phyloP scores from a whole-genome alignment of 2,888 invertebrate genomes.

The Synergus japonicus region DNA sequence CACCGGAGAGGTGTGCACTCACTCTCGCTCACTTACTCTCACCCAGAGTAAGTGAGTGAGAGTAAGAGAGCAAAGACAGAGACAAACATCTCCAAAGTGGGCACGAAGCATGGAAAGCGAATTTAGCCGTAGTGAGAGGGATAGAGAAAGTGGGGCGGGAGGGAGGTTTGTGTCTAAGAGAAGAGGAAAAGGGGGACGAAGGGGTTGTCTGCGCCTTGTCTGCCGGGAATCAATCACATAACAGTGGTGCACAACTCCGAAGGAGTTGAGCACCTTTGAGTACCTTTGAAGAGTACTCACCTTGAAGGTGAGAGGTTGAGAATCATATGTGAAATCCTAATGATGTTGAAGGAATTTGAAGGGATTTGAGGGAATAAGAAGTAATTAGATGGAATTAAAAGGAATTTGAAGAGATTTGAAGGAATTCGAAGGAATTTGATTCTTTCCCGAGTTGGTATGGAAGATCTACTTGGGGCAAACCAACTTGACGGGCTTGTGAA shows the following conservation, averaged over 20 bases:
- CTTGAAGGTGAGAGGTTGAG: not conserved
- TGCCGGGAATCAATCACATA: conserved; percentile 73
- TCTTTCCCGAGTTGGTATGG: not conserved
- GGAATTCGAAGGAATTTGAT: too few species aligned
- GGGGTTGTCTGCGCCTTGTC: conserved; percentile 75
- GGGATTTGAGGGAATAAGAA: too few species aligned
- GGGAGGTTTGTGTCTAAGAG: conserved; percentile 40
- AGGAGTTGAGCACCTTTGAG: conserved; percentile 1
- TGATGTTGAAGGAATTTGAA: too few species aligned
- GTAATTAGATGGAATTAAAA: too few species aligned
- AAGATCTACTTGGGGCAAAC: not conserved
- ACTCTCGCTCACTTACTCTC: too few species aligned
- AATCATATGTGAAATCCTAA: not conserved
- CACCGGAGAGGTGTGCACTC: conserved; percentile 20
- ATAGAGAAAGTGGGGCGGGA: not conserved
- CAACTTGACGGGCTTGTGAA: conserved; percentile 7
- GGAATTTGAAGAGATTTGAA: too few species aligned
- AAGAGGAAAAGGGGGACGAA: conserved; percentile 57
- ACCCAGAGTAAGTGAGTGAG: conserved; percentile 31
- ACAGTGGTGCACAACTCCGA: conserved; percentile 67
- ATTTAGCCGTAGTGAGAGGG: conserved; percentile 7
- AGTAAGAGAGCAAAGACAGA: conserved; percentile 47
- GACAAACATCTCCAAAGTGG: conserved; percentile 57
- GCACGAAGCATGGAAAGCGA: conserved; percentile 11
- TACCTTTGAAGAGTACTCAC: conserved; percentile 39